phyloP scores from a whole-genome alignment of 2,888 invertebrate species.

The Calameuta idolon region DNA sequence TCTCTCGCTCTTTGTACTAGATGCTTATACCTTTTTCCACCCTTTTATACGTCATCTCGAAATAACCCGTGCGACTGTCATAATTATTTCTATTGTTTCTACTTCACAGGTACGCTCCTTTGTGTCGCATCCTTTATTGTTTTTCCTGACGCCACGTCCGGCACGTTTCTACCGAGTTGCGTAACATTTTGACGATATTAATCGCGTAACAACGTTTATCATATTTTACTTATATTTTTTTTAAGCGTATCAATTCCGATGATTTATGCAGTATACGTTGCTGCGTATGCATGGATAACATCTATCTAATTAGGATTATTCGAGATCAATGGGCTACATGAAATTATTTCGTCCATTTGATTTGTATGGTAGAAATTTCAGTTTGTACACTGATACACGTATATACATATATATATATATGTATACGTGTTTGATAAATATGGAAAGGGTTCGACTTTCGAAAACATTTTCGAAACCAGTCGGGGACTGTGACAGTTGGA shows the following conservation, averaged over 20 bases:
- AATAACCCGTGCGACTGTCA: background rate
- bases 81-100: background rate
- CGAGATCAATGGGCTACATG: background rate
- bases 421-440: background rate
- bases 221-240: background rate
- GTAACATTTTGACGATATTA: background rate
- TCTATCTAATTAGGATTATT: background rate
- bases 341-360: background rate
- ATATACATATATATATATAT: background rate
- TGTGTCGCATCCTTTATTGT: background rate
- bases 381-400: background rate
- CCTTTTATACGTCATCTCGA: background rate
- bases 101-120: background rate
- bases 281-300: background rate
- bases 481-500: conserved; percentile 35
- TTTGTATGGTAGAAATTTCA: background rate
- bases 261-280: background rate
- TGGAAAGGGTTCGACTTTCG: background rate
- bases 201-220: background rate
- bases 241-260: background rate
- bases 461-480: background rate
- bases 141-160: background rate
- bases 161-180: background rate
- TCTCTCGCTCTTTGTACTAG: background rate
- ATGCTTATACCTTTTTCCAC: background rate